A percentile compares a stretch with the other conserved stretches of the same genome.
Conservation (phyloP, 2,113 vertebrate species). For the Hucho hucho region DNA sequence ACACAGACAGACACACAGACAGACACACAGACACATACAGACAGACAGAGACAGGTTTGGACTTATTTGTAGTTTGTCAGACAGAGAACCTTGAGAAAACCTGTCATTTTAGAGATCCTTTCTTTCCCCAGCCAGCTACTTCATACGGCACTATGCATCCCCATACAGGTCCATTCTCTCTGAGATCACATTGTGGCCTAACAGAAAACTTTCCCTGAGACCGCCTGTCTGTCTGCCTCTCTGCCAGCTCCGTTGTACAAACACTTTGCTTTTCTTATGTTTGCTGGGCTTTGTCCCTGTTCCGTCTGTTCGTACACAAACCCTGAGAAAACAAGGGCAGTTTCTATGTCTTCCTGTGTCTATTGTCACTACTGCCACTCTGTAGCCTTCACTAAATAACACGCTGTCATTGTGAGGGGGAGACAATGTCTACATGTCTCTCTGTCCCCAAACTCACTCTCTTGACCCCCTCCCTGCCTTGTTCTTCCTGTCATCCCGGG, state of each 20-base stretch:
- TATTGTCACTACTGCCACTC: constrained; percentile 44
- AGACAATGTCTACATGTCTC: constrained; percentile 56
- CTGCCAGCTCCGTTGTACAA: not conserved
- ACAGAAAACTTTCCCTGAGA: no score
- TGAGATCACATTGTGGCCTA: no score
- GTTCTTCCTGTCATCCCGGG: constrained; percentile 58
- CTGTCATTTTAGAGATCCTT: no score
- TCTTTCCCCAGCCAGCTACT: no score
- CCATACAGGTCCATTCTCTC: no score
- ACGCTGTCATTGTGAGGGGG: constrained; percentile 59
- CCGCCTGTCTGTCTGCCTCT: not conserved
- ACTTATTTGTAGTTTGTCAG: no score
- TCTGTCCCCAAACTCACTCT: constrained; percentile 25
- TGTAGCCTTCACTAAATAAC: constrained; percentile 41
- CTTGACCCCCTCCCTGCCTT: constrained; percentile 2
- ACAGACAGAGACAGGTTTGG: no score
- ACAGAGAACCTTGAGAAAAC: no score
- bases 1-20: no score
- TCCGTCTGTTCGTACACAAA: constrained; percentile 49
- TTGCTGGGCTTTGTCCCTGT: constrained; percentile 24
- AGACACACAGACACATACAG: no score
- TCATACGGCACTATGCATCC: no score
- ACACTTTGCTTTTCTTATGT: not conserved
- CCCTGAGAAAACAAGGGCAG: constrained; percentile 29
- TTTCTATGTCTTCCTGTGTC: constrained; percentile 61